Evolutionary conservation across 1,140 invertebrate genomes (phyloP), one percentile per base, ranked within the genome.

Genomic region (Pentalonia nigronervosa): DNA sequence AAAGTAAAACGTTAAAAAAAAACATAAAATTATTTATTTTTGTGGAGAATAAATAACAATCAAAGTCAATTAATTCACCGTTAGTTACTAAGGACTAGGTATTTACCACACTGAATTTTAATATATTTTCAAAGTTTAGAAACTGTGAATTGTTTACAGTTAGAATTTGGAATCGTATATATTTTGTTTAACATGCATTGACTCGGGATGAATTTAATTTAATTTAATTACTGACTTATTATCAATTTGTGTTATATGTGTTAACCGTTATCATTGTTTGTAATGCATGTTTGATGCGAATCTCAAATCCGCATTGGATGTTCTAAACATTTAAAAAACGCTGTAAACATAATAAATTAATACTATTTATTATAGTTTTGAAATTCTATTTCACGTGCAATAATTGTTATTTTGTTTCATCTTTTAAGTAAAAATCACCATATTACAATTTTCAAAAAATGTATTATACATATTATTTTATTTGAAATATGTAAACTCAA

Each of bases 401-500:
- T n/a, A 67, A 67, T 67, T 34, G n/a, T 76, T 76, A 76, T 34
- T n/a, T 76, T n/a, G 21, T 76, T 76, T 76, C 4, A 76, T 76
- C n/a, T 76, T 76, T 76, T 1, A 76, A 76, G 14, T 76, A 17
- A n/a, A n/a, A n/a, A 34, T 34, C 4, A 76, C 14, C 60, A n/a
- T 34, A 76, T 76, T 76, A n/a, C 7, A 76, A 17, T n/a, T 76
- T n/a, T 11, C 6, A 20, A 76, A 67, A 67, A 76, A 76, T n/a
- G 14, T 76, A 67, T 76, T n/a, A n/a, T 76, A 76, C 14, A n/a
- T n/a, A 76, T n/a, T 76, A 76, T 76, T 17, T 76, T 76, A 76
- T 76, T 76, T 76, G 60, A 76, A 76, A 76, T n/a, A 76, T 76
- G 14, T n/a, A n/a, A 76, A 76, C 60, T 76, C n/a, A 76, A 76